Evolutionary conservation across 2,797 vertebrate genomes (phyloP), one percentile per base, ranked within the genome.

Genomic region (Neosilurus mollespiculum): DNA sequence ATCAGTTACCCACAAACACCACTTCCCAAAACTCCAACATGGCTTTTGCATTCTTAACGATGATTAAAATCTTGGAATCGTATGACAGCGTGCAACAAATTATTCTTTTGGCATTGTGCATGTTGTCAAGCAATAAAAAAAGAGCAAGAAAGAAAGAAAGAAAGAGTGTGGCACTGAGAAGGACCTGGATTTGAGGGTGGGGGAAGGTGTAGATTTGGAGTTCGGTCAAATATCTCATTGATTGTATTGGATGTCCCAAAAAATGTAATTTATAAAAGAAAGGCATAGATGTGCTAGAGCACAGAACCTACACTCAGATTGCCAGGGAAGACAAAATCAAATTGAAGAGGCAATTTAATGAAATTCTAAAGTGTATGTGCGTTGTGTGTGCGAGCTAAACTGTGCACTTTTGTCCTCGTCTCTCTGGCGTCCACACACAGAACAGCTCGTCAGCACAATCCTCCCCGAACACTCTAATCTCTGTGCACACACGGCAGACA

Each of bases 401-500:
- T 67, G 34, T 59, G 62, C 81, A 82, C 59, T 65, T 37, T 24
- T 59, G 59, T 71, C 80, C 30, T 2, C 81, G 64, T 78, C 66
- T 79, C 70, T 49, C 72, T 80, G 24, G 75, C 77, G 43, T 54
- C 24, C 85, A 84, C 78, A 65, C 88, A 61, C 61, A 61, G 88
- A 91, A 89, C 90, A 92, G 92, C 93, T 93, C 91, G 87, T 83
- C 84, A 83, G 83, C 69, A 84, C 90, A 87, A 81, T 88, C 86
- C 84, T 66, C 81, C 83, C 85, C 76, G 72, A 77, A 83, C 85
- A 83, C 81, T 84, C 67, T 91, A 92, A 92, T 93, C 91, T 90
- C 87, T 83, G 67, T 86, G 79, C 89, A 82, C 88, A 89, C 89
- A 89, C 90, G 87, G 82, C 86, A 89, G 87, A 90, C 91, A 91